phyloP scores from a whole-genome alignment of 1,140 invertebrate genomes.

The Diuraphis noxia region DNA sequence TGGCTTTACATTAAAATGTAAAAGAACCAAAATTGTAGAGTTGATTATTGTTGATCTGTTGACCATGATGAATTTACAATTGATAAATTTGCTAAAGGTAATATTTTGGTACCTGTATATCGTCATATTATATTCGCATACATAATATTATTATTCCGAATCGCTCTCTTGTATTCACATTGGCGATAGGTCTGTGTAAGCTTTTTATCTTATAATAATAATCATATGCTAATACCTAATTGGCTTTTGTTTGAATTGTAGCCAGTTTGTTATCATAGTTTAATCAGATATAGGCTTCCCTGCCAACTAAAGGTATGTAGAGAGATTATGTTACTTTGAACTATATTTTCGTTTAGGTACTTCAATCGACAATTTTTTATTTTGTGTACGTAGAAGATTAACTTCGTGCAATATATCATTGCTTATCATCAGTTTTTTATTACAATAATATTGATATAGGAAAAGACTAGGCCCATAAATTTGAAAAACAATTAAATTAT shows the following conservation, averaged over 20 bases:
- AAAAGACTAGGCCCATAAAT: background rate
- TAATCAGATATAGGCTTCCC: background rate
- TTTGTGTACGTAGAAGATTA: background rate
- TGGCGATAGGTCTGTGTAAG: background rate
- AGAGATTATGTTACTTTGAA: background rate
- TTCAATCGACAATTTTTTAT: background rate
- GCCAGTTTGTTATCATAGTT: background rate
- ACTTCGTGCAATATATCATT: background rate
- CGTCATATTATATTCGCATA: background rate
- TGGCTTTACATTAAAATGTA: background rate
- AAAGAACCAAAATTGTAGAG: background rate
- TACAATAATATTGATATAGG: background rate
- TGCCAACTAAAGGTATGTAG: background rate
- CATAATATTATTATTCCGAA: background rate
- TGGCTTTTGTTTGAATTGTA: background rate
- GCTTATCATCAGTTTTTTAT: background rate
- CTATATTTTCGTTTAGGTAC: background rate
- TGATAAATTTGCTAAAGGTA: background rate
- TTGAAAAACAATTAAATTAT: background rate
- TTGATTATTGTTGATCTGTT: background rate
- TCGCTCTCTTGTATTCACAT: background rate
- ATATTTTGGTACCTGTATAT: too few relatives aligned
- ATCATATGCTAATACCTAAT: slow-evolving; percentile 6
- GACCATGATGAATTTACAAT: background rate
- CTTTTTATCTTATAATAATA: background rate